Conservation (phyloP, 2,797 vertebrate genomes). For the Eurystomus glaucurus region DNA sequence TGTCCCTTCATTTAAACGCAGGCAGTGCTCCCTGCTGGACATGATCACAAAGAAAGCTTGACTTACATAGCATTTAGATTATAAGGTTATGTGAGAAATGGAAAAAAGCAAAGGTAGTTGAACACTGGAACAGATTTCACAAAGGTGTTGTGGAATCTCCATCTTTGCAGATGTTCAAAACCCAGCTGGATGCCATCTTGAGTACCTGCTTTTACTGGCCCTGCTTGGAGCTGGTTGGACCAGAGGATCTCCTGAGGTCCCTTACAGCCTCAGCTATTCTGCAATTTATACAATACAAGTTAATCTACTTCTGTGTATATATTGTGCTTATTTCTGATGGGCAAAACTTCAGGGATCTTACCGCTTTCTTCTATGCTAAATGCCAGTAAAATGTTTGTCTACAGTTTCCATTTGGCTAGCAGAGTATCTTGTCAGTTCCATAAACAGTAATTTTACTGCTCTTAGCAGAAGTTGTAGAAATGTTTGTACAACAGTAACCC, state of each 20-base stretch:
- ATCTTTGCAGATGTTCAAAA: background rate
- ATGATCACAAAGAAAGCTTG: background rate
- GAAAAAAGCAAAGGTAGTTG: background rate
- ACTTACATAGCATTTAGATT: background rate
- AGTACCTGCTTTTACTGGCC: background rate
- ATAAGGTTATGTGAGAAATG: background rate
- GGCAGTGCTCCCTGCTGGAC: background rate
- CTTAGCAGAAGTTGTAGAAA: background rate
- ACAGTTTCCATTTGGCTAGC: background rate
- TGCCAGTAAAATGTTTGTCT: background rate
- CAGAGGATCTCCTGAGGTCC: background rate
- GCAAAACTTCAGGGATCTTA: background rate
- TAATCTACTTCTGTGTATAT: background rate
- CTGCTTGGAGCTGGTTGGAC: background rate
- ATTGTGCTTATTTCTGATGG: background rate
- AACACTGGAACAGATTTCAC: background rate
- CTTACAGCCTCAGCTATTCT: background rate
- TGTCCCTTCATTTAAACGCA: background rate
- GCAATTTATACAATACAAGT: background rate
- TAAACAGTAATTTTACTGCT: background rate
- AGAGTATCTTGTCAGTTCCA: background rate
- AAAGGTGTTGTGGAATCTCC: background rate
- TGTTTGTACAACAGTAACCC: accelerated
- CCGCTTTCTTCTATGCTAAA: background rate
- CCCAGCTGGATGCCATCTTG: background rate